phyloP scores from a whole-genome alignment of 2,113 vertebrate genomes.

The Pluvialis apricaria region DNA sequence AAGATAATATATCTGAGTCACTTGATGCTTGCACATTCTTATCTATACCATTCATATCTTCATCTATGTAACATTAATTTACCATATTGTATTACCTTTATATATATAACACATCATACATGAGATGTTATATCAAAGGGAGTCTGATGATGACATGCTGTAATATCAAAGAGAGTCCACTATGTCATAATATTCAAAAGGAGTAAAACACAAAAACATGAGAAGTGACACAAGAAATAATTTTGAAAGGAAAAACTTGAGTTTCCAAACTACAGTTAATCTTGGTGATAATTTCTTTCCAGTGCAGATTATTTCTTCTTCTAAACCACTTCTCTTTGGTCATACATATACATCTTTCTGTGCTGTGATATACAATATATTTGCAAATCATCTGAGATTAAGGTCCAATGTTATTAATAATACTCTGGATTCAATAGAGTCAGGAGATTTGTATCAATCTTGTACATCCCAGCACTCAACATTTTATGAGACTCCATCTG shows the following conservation, averaged over 20 bases:
- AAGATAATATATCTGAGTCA: background rate
- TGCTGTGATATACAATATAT: background rate
- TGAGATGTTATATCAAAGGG: background rate
- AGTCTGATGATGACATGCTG: background rate
- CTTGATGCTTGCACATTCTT: background rate
- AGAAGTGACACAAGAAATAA: background rate
- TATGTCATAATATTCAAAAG: background rate
- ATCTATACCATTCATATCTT: background rate
- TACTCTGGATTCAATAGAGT: background rate
- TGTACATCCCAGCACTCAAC: background rate
- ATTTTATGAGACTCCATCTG: background rate
- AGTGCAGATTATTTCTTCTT: background rate
- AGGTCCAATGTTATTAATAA: background rate
- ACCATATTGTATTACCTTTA: background rate
- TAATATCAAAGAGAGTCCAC: background rate
- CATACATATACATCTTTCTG: background rate
- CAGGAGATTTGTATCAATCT: background rate
- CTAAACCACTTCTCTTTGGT: background rate
- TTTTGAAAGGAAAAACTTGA: background rate
- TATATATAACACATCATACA: background rate
- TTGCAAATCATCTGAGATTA: background rate
- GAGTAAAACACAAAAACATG: background rate
- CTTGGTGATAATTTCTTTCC: background rate
- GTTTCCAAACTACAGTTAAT: background rate
- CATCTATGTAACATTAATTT: background rate